Evolutionary conservation across 1,140 invertebrate genomes (phyloP), one percentile per base, ranked within the genome.

Genomic region (Apis cerana): DNA sequence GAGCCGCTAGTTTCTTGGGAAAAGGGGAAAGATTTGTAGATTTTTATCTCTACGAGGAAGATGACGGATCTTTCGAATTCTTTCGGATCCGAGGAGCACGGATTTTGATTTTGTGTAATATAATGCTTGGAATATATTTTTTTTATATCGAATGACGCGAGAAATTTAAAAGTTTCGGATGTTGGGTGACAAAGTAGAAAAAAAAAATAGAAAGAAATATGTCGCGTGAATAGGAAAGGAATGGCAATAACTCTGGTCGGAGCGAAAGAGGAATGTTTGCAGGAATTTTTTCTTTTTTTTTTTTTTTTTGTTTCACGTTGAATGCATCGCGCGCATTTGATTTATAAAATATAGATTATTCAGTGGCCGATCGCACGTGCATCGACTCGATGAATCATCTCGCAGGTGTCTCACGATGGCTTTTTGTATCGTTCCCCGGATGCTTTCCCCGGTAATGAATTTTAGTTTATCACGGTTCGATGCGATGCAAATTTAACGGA

Each of bases 271-370:
- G 10, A 33, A 48, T 65, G 50, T 59, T 59, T 58, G 15, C 23
- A n/a, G 13, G 65, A 50, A 48, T 27, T 59, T 69, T 52, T 33
- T 33, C 1, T 3, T 33, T 33, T 59, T 69, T 52, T 13, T 54
- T 52, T 68, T 48, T 67, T 62, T 75, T n/a, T 76, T 76, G 50
- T 65, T 65, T 19, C 61, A 3, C 61, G 82, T 54, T 62, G 83
- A 82, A 72, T 64, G 68, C 61, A 71, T 68, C 83, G 85, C 33
- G 56, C 74, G 58, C 56, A 61, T 58, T 62, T 43, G 75, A 87
- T 87, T 87, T 83, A 86, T 85, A 87, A 86, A 86, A 87, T 85
- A 87, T 86, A 77, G 82, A 87, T 74, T 87, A 86, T 87, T 64
- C 48, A 12, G 48, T 50, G 58, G 70, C 54, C 52, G 23, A 77